Conservation (phyloP, 1,140 invertebrate genomes). For the Aphelinus atriplicis region DNA sequence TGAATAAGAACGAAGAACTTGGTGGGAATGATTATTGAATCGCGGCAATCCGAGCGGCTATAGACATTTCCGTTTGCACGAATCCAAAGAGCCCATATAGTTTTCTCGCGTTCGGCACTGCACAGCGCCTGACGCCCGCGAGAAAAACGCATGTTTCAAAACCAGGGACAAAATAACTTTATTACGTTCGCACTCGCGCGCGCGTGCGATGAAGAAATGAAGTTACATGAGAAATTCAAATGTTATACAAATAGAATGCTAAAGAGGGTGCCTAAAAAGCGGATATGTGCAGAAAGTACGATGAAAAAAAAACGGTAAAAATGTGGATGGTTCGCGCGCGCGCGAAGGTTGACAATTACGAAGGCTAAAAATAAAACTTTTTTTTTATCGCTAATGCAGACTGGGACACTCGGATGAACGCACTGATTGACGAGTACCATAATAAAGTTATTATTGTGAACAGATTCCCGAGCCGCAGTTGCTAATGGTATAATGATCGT, state of each 20-base stretch:
- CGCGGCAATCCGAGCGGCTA: too few species aligned
- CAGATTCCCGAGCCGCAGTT: background rate
- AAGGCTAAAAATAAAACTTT: slow-evolving; percentile 17
- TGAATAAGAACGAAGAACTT: too few species aligned
- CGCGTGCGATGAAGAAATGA: background rate
- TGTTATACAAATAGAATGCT: background rate
- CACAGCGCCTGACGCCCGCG: too few species aligned
- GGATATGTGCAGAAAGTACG: background rate
- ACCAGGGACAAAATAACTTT: too few species aligned
- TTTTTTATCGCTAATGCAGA: background rate
- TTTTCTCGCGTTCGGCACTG: too few species aligned
- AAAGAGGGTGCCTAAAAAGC: background rate
- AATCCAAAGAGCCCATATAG: too few species aligned
- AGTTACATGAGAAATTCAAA: background rate
- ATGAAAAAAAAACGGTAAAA: background rate
- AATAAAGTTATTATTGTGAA: slow-evolving; percentile 10
- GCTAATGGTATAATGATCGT: too few species aligned
- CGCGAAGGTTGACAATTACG: slow-evolving; percentile 1
- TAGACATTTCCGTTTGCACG: too few species aligned
- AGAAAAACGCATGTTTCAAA: too few species aligned
- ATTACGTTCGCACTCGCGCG: background rate
- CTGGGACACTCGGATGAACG: background rate
- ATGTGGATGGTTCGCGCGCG: background rate
- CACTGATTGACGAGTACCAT: background rate
- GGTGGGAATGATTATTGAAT: too few species aligned